A percentile compares a stretch with the other conserved stretches of the same genome.
Evolutionary conservation across 2,113 vertebrate genomes (phyloP).

Genomic region (Notarius quadriscutis): DNA sequence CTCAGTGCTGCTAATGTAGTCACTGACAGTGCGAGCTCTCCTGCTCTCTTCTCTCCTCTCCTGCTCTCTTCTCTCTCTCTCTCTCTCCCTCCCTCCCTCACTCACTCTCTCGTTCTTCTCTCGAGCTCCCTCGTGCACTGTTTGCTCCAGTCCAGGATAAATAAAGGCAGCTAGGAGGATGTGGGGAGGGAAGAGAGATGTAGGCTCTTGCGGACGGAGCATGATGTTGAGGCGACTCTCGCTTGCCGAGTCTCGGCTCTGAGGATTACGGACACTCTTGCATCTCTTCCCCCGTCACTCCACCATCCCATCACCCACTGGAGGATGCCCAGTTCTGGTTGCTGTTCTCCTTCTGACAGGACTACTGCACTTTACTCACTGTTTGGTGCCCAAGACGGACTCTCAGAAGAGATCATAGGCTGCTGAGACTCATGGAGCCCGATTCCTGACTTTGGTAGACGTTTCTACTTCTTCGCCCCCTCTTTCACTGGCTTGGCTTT

Average conservation of each 20-base stretch:
- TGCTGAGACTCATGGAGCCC: constrained; percentile 53
- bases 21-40: constrained; percentile 63
- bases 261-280: constrained; percentile 48
- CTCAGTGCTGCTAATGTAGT: constrained; percentile 74
- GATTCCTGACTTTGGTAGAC: constrained; percentile 45
- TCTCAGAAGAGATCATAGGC: constrained; percentile 37
- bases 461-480: not conserved
- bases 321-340: constrained; percentile 57
- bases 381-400: constrained; percentile 22
- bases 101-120: constrained; percentile 30
- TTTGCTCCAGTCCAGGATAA: constrained; percentile 48
- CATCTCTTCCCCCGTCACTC: constrained; percentile 1
- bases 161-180: constrained; percentile 51
- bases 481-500: constrained; percentile 31
- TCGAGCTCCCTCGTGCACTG: constrained; percentile 24
- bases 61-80: constrained; percentile 44
- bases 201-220: constrained; percentile 53
- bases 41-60: constrained; percentile 51
- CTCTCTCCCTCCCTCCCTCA: constrained; percentile 17
- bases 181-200: constrained; percentile 52
- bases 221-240: constrained; percentile 56
- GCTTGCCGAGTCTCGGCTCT: constrained; percentile 40
- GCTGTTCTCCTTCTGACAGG: constrained; percentile 37
- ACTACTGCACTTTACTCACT: constrained; percentile 50
- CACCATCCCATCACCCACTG: constrained; percentile 31